Base-by-base conservation (phyloP, 2,113 vertebrate genomes). In the Trichechus manatus region DNA sequence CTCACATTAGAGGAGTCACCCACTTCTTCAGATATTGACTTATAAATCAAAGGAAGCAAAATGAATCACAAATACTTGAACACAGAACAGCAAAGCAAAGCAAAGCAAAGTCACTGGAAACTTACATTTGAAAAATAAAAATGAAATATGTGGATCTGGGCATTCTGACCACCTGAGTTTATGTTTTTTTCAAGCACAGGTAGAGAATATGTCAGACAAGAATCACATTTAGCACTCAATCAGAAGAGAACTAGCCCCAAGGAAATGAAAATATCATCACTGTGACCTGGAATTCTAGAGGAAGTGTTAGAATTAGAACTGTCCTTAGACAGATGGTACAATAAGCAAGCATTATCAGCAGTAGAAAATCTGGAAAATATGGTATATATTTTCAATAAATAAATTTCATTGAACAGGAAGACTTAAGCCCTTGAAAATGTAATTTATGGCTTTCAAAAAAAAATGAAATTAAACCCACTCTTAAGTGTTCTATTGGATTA, bases 341-440 rank as follows among this genome's bases (percentile, higher is more conserved):
- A 88, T 96, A 91, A 88, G n/a, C 66, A 74, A 81, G 63, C 42
- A 11, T 81, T 72, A 85, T 94, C 80, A 66, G 50, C 78, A 80
- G 63, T 66, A 36, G 44, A 66, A 42, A 87, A 63, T 63, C 33
- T 29, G 63, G 36, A 56, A 33, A 82, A 39, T 74, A 95, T 63
- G 13, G 9, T 1, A 92, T 66, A 23, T 92, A 63, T 87, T 93
- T 94, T 93, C 47, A 85, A 50, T 78, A 94, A 94, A 68, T 87
- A 33, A 94, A 96, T 94, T 94, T 33, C 39, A 91, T 95, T 96
- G 91, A 78, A 4, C 29, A 93, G 85, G 20, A 89, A 85, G 93
- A 61, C 20, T n/a, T 94, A 89, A 94, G 82, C n/a, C 68, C 29
- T 89, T 64, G 53, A 53, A 97, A 98, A 94, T 15, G 56, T 13